Conservation (phyloP, 1,140 invertebrate genomes). For the Brachionus sp. region DNA sequence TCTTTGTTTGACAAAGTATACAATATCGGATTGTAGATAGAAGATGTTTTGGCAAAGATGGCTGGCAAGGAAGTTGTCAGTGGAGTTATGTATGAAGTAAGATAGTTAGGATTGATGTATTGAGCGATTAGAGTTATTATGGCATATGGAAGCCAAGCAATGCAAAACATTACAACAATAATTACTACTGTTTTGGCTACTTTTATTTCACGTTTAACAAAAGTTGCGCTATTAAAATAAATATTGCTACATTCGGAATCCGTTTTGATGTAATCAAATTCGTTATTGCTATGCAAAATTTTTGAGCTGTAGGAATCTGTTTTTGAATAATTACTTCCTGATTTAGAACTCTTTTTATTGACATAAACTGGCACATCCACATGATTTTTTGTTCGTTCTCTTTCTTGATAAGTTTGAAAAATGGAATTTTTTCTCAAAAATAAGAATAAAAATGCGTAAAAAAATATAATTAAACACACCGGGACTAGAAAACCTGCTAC, state of each 20-base stretch:
- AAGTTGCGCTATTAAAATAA: neutral
- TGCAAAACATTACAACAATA: neutral
- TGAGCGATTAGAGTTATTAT: neutral
- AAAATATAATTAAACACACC: neutral
- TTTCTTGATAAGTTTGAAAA: neutral
- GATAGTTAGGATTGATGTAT: neutral
- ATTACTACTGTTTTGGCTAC: constrained; percentile 32
- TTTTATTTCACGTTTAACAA: neutral
- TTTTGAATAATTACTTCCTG: neutral
- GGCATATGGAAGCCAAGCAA: constrained; percentile 36
- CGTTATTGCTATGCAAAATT: neutral
- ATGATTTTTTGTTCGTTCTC: neutral
- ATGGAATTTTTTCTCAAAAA: neutral
- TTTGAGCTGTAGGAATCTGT: neutral
- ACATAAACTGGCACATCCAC: neutral
- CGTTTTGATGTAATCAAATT: neutral
- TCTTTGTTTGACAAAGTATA: constrained; percentile 42
- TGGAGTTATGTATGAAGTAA: neutral
- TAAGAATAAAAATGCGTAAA: neutral
- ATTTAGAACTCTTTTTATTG: neutral
- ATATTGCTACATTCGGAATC: neutral
- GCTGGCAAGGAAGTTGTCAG: constrained; percentile 22
- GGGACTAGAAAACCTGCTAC: constrained; percentile 40
- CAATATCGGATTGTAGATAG: constrained; percentile 39
- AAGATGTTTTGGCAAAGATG: constrained; percentile 44